phyloP scores from a whole-genome alignment of 2,888 invertebrate species.

The Eledone cirrhosa region DNA sequence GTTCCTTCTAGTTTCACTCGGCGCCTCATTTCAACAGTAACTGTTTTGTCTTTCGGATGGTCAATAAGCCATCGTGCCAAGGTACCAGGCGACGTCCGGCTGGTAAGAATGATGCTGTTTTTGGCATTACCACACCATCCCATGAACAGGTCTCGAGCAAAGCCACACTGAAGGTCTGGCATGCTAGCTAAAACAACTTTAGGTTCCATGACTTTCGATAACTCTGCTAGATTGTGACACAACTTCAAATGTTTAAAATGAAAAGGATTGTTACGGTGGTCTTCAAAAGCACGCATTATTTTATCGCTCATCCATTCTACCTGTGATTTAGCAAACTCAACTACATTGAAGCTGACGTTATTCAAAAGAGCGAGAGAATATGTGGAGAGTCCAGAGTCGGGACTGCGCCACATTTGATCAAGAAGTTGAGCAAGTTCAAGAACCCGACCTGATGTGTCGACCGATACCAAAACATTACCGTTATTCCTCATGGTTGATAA shows the following conservation, averaged over 20 bases:
- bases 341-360: conserved; percentile 97
- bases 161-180: conserved; percentile 94
- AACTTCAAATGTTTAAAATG: conserved; percentile 92
- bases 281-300: conserved; percentile 77
- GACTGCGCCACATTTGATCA: conserved; percentile 66
- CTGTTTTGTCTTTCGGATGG: conserved; percentile 65
- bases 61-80: conserved; percentile 70
- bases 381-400: conserved; percentile 90
- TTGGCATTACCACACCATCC: conserved; percentile 91
- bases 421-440: conserved; percentile 93
- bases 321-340: conserved; percentile 98
- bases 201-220: conserved; percentile 84
- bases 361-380: conserved; percentile 93
- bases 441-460: conserved; percentile 96
- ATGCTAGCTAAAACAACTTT: conserved; percentile 95
- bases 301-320: conserved; percentile 99
- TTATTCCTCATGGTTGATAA: conserved; percentile 90
- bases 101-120: conserved; percentile 94
- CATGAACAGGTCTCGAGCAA: conserved; percentile 90
- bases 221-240: conserved; percentile 90
- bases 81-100: conserved; percentile 73
- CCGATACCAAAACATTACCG: conserved; percentile 94
- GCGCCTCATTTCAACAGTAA: conserved; percentile 68
- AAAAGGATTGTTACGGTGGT: conserved; percentile 80
- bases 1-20: conserved; percentile 71